Conservation (phyloP, 2,797 vertebrate genomes). For the Loriculus beryllinus region DNA sequence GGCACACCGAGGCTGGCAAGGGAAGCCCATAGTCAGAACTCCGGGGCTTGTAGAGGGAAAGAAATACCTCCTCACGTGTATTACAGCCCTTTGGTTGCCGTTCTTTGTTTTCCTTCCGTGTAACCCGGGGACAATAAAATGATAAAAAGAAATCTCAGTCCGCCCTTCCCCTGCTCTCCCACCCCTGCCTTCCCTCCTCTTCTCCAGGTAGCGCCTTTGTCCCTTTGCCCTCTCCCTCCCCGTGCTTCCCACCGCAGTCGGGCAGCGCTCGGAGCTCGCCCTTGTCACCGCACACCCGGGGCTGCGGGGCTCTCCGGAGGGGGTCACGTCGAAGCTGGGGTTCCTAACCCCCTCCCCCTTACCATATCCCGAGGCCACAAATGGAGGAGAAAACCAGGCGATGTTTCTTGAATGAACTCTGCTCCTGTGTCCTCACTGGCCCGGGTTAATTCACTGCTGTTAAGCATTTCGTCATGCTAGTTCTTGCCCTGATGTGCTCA, state of each 20-base stretch:
- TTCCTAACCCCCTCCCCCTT: neutral
- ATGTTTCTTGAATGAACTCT: neutral
- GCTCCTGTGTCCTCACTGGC: neutral
- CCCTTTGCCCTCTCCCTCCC: neutral
- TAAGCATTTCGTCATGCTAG: neutral
- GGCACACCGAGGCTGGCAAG: neutral
- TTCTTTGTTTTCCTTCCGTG: slow-evolving; percentile 17
- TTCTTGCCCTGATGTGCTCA: neutral
- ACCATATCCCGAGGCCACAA: accelerated
- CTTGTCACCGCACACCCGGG: neutral
- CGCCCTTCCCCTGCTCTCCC: neutral
- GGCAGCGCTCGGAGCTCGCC: neutral
- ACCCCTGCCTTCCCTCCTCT: neutral
- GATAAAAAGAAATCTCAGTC: neutral
- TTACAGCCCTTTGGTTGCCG: neutral
- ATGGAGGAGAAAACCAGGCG: neutral
- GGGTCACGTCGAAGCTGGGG: neutral
- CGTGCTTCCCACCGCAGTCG: accelerated
- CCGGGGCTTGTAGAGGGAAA: neutral
- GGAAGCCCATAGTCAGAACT: neutral
- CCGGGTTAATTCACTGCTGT: neutral
- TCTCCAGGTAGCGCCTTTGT: neutral
- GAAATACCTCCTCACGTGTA: neutral
- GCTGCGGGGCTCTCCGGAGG: neutral
- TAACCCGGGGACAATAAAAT: neutral